Evolutionary conservation across 2,888 invertebrate genomes (phyloP).

Genomic region (Orthonychiurus folsomi): DNA sequence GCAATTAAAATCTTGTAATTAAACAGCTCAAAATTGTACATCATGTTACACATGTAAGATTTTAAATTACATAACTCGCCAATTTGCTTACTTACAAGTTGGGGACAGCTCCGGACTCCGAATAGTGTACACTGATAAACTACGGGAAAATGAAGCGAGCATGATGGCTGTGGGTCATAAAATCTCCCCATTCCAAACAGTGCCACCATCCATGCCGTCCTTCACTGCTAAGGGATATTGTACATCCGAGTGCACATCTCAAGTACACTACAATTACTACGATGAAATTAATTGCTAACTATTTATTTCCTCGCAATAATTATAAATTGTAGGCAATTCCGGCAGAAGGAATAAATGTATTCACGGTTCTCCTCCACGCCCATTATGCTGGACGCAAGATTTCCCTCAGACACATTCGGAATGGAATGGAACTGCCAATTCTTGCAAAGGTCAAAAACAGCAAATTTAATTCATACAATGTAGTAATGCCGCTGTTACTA

Average conservation of each 20-base stretch:
- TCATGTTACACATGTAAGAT: background rate
- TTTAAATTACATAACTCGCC: background rate
- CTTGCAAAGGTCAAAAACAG: conserved; percentile 58
- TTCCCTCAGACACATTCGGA: conserved; percentile 64
- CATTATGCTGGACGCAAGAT: conserved; percentile 69
- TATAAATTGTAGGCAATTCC: conserved; percentile 19
- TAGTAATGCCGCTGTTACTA: background rate
- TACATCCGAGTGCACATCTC: conserved; percentile 5
- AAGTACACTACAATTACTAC: conserved; percentile 4
- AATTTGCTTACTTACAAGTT: background rate
- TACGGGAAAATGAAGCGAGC: conserved; percentile 6
- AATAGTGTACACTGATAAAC: conserved; percentile 9
- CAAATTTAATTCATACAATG: background rate
- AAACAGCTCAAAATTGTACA: background rate
- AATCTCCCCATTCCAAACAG: conserved; percentile 3
- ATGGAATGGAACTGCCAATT: conserved; percentile 62
- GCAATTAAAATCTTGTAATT: background rate
- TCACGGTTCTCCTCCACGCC: conserved; percentile 72
- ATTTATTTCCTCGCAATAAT: too few relatives aligned
- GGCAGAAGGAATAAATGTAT: conserved; percentile 64
- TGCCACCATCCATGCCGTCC: conserved; percentile 2
- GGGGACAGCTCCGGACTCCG: conserved; percentile 12
- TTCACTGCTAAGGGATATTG: conserved; percentile 7
- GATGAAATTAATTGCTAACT: background rate
- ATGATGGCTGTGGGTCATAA: conserved; percentile 2